Base-by-base conservation (phyloP, 1,140 invertebrate species). In the Conus betulinus region DNA sequence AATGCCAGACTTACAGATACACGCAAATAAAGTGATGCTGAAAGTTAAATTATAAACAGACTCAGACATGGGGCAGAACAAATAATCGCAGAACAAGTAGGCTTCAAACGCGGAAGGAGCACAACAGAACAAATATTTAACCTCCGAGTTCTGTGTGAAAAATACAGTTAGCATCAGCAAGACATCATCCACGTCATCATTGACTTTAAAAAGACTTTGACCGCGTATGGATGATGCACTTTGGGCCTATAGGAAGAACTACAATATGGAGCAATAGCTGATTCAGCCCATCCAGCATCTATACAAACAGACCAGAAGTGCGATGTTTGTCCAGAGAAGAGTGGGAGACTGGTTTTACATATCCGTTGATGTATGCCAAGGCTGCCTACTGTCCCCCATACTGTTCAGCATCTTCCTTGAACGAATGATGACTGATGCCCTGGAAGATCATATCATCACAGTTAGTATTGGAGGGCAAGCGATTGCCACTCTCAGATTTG, bases 61-160 rank as follows among this genome's bases (percentile, higher is more conserved):
- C 39, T 39, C 39, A 39, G 39, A 39, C 39, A 39, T 39, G 0
- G 39, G 39, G 39, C 39, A 39, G 39, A 39, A 39, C 39, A 1
- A n/a, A 39, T 39, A 39, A 39, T 39, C 39, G 39, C 39, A 39
- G 39, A 39, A 39, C 39, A 39, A 39, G 39, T 39, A 39, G 39
- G 39, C 39, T 39, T 39, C 39, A 39, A 39, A 39, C 39, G 39
- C 39, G 39, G 39, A 39, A 39, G 39, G 39, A 39, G 39, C 39
- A 39, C 39, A 39, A 63, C 23, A n/a, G 57, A 84, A 63, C 83
- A 83, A 51, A 84, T 84, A 60, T 27, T 84, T 27, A 84, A 84
- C 39, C 84, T n/a, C 86, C 84, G 27, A 20, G 39, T 25, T 79
- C 83, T 84, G 5, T 8, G 6, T 20, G 83, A 84, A 52, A 83